Evolutionary conservation across 2,797 vertebrate species (phyloP).

Genomic region (Cottoperca gobio): DNA sequence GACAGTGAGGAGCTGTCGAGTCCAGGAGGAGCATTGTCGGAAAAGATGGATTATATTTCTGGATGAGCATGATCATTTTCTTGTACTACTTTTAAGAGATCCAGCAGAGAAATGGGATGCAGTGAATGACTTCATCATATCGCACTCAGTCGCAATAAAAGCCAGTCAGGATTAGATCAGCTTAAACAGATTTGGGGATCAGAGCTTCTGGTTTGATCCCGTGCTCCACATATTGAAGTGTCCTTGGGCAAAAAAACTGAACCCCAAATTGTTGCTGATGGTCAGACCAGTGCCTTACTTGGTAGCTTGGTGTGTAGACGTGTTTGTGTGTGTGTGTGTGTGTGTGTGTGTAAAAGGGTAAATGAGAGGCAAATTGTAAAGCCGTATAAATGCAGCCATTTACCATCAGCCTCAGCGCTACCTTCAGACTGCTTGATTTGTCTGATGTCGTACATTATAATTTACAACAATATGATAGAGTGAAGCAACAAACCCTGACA

Average conservation of each 20-base stretch:
- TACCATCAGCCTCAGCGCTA: not conserved
- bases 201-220: not conserved
- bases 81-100: conserved; percentile 41
- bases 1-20: conserved; percentile 2
- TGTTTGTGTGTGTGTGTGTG: too few relatives aligned
- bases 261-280: not conserved
- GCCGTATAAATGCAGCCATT: not conserved
- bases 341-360: not conserved
- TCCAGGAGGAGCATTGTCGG: conserved; percentile 40
- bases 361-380: not conserved
- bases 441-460: not conserved
- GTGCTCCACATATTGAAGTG: not conserved
- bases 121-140: conserved; percentile 39
- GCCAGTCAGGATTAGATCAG: conserved; percentile 51
- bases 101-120: conserved; percentile 5
- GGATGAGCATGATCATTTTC: conserved; percentile 44
- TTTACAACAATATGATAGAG: not conserved
- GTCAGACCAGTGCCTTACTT: not conserved
- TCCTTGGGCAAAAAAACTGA: not conserved
- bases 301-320: not conserved
- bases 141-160: conserved; percentile 41
- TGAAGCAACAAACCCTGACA: not conserved
- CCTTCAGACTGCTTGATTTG: not conserved
- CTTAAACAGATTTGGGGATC: conserved; percentile 51
- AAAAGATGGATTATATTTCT: conserved; percentile 53